phyloP scores from a whole-genome alignment of 2,888 invertebrate species.

The Oasisia sp. region DNA sequence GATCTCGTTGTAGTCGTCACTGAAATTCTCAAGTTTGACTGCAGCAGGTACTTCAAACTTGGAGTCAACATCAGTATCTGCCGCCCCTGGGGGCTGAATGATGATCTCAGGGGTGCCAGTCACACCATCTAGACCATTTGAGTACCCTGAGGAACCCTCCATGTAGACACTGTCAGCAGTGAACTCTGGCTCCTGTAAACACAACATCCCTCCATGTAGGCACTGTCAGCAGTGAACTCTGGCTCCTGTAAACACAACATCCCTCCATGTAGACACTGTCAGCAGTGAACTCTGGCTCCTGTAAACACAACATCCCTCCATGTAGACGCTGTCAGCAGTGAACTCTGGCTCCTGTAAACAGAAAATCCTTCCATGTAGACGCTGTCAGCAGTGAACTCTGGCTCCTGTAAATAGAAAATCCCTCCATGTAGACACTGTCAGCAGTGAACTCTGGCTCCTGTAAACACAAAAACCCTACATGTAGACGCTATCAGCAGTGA shows the following conservation, averaged over 20 bases:
- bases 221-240: constrained; percentile 33
- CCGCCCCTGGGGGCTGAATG: constrained; percentile 49
- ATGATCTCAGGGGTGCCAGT: constrained; percentile 48
- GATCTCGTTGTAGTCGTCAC: constrained; percentile 19
- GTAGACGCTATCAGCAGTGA: constrained; percentile 30
- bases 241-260: constrained; percentile 33
- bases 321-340: constrained; percentile 36
- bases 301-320: constrained; percentile 37
- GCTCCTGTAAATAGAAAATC: constrained; percentile 32
- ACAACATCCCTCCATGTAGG: constrained; percentile 38
- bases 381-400: constrained; percentile 32
- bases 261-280: constrained; percentile 38
- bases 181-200: constrained; percentile 27
- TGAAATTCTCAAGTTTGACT: background rate
- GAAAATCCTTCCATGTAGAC: constrained; percentile 39
- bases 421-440: constrained; percentile 37
- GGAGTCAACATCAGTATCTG: background rate
- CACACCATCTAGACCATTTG: constrained; percentile 18
- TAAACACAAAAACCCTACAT: background rate
- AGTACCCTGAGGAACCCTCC: constrained; percentile 42
- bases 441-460: constrained; percentile 27
- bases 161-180: constrained; percentile 37
- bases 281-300: constrained; percentile 26
- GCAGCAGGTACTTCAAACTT: background rate
- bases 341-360: constrained; percentile 28